Base-by-base conservation (phyloP, 2,797 vertebrate genomes). In the Acridotheres tristis region DNA sequence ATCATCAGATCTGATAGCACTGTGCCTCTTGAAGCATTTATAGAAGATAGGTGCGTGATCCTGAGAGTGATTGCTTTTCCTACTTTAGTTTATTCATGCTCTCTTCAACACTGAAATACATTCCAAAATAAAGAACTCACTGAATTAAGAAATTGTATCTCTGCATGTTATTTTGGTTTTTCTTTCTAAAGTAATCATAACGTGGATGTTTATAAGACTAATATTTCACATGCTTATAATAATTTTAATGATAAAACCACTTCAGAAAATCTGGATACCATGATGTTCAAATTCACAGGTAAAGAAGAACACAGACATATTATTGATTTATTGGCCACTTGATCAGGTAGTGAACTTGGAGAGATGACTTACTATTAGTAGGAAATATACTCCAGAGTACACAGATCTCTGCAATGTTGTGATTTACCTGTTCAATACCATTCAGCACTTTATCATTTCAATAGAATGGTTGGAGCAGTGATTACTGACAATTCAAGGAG, bases 1-100 rank as follows among this genome's bases (percentile, higher is more conserved):
- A 89, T 74, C 85, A 77, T 86, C 58, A 72, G 38, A 65, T 72
- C 27, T 87, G 40, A 86, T 69, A 76, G 16, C 16, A 12, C 34
- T 62, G 43, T 4, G 26, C 25, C 38, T 85, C 71, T 94, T 87
- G 63, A 97, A 93, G 63, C 30, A 65, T 91, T 97, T 89, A 67
- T 25, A 68, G 68, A 82, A 91, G 43, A 63, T 20, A 45, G 69
- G 42, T 59, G 34, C 3, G 1, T 57, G n/a, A 87, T 93, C 76
- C 58, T 89, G 21, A 78, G 19, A 76, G 17, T 54, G 58, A 81
- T 59, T 94, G 57, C 53, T 96, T 90, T 79, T 87, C 38, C 45
- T 67, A 19, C 55, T 93, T 94, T 36, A 67, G 38, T 72, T 84
- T 72, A 65, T 87, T 79, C 76, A 40, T 59, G 12, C 19, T 93